A percentile compares a stretch with the other conserved stretches of the same genome.
phyloP scores from a whole-genome alignment of 1,140 invertebrate species.

The Acromyrmex charruanus region DNA sequence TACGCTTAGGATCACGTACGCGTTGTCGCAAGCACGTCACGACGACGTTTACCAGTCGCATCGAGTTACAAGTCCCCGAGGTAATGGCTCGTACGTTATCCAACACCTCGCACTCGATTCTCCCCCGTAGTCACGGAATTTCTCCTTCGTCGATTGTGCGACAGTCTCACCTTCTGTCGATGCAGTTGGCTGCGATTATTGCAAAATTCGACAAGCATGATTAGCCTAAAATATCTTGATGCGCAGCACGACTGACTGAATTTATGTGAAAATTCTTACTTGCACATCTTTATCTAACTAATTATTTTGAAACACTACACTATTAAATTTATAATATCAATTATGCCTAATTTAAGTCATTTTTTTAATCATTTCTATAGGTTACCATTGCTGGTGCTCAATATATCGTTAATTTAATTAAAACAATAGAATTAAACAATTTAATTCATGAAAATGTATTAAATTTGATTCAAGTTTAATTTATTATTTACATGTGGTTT shows the following conservation, averaged over 20 bases:
- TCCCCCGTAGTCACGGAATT: conserved; percentile 24
- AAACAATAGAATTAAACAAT: no score
- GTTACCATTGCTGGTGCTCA: no score
- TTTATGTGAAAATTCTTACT: not conserved
- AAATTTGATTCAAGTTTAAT: no score
- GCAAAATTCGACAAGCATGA: conserved; percentile 7
- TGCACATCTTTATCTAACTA: not conserved
- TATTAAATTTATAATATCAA: no score
- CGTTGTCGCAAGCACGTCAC: conserved; percentile 63
- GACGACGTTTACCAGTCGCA: conserved; percentile 74
- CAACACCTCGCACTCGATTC: conserved; percentile 64
- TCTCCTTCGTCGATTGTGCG: conserved; percentile 20
- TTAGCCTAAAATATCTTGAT: not conserved
- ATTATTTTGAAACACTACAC: not conserved
- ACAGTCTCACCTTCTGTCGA: conserved; percentile 9
- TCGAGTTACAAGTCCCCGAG: conserved; percentile 76
- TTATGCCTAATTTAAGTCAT: no score
- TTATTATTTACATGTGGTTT: no score
- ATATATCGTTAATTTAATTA: no score
- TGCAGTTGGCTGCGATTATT: not conserved
- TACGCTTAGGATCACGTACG: conserved; percentile 75
- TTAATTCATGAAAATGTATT: no score
- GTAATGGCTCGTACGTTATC: conserved; percentile 76
- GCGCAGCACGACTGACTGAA: not conserved
- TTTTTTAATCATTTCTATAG: no score